phyloP scores from a whole-genome alignment of 2,888 invertebrate genomes.

The Aplocera efformata region DNA sequence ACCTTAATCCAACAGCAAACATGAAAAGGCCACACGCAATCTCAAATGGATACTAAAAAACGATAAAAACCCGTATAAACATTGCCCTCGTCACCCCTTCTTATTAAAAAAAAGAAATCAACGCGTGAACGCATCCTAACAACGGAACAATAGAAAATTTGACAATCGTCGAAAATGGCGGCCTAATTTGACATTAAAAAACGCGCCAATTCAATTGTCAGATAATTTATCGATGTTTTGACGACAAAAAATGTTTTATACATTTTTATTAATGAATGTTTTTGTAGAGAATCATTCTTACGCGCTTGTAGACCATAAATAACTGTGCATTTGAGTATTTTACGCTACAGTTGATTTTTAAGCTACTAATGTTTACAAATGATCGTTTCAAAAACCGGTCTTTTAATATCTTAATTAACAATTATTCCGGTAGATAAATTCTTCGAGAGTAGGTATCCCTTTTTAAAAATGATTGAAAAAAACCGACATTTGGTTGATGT shows the following conservation, averaged over 20 bases:
- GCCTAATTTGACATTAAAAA: constrained; percentile 76
- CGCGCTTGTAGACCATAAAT: constrained; percentile 59
- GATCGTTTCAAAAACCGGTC: constrained; percentile 39
- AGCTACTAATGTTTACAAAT: constrained; percentile 62
- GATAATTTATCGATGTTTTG: constrained; percentile 75
- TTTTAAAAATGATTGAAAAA: too few relatives aligned
- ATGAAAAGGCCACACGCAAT: constrained; percentile 53
- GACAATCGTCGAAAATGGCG: constrained; percentile 65
- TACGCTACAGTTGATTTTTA: constrained; percentile 61
- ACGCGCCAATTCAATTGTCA: constrained; percentile 73
- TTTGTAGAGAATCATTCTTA: constrained; percentile 47
- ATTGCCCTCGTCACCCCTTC: constrained; percentile 55
- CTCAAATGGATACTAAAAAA: constrained; percentile 35
- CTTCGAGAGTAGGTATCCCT: constrained; percentile 9
- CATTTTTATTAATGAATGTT: constrained; percentile 68
- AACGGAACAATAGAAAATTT: constrained; percentile 47
- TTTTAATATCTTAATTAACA: constrained; percentile 30
- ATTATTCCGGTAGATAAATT: constrained; percentile 50
- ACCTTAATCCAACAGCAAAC: constrained; percentile 38
- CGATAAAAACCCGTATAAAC: constrained; percentile 30
- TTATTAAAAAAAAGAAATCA: constrained; percentile 48
- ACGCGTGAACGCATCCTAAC: constrained; percentile 65
- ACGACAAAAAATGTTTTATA: constrained; percentile 45
- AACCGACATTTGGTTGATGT: too few relatives aligned
- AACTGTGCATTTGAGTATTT: constrained; percentile 49